Base-by-base conservation (phyloP, 2,797 vertebrate species). In the Dallia pectoralis region DNA sequence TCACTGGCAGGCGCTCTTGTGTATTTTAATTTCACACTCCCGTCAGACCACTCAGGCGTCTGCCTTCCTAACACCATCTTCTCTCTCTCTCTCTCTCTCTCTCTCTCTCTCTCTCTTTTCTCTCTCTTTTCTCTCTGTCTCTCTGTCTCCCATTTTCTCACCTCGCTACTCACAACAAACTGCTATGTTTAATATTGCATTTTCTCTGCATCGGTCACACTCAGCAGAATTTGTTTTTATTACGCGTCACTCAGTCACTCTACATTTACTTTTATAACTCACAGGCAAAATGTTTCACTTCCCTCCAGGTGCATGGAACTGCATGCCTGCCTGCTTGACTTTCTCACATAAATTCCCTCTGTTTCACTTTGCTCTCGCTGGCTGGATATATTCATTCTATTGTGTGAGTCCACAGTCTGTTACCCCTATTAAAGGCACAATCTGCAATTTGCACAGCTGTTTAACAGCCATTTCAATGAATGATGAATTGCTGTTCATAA, bases 241-340 rank as follows among this genome's bases (percentile, higher is more conserved):
- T 80, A 77, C 71, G 63, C 73, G 61, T 78, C 74, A 72, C 73
- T 84, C 77, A 70, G 74, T 77, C 77, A 62, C 79, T 81, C 61
- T 76, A 67, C 76, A 72, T 84, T 79, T 81, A 70, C 74, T 67
- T 79, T 73, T 75, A 74, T 67, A 76, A 75, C 79, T 74, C 70
- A 27, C 7, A 59, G 76, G 71, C 61, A 63, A 75, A 79, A 81
- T 80, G 76, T 77, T 77, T 81, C 75, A 77, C 71, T 70, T 74
- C 69, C 69, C 59, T 78, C 25, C 27, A 62, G 65, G 53, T 72
- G 44, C 2, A 29, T 63, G 65, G 29, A 76, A 65, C 74, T 80
- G 75, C 79, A 76, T 76, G 74, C 67, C 71, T 56, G n/a, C 53
- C 53, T 56, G n/a, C 22, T n/a, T 56, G 53, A 25, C 53, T 59